Conservation (phyloP, 2,888 invertebrate genomes). For the Trichacis sp. region DNA sequence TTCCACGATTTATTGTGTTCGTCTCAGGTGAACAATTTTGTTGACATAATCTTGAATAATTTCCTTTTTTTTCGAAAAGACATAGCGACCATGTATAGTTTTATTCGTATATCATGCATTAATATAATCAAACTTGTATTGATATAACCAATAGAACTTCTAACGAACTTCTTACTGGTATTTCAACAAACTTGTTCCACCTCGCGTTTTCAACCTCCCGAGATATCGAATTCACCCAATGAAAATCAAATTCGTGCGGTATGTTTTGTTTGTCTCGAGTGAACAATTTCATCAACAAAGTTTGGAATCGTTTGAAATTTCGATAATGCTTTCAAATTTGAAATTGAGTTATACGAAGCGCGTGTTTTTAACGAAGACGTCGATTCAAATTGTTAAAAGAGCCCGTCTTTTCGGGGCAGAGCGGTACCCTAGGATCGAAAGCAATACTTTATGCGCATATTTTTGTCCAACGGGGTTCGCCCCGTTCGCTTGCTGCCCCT, state of each 20-base stretch:
- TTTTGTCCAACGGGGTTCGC: neutral
- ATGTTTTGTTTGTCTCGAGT: neutral
- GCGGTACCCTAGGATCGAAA: neutral
- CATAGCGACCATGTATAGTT: too few relatives aligned
- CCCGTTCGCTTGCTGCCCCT: neutral
- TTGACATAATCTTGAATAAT: too few relatives aligned
- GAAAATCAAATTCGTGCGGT: neutral
- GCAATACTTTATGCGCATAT: neutral
- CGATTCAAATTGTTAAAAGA: too few relatives aligned
- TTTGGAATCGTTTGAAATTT: neutral
- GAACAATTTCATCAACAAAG: neutral
- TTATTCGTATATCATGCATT: too few relatives aligned
- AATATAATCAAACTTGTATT: too few relatives aligned
- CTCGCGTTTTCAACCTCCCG: neutral
- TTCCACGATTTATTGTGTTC: neutral
- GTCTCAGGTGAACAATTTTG: too few relatives aligned
- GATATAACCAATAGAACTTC: too few relatives aligned
- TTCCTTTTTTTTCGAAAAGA: too few relatives aligned
- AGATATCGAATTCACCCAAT: neutral
- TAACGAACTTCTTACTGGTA: too few relatives aligned
- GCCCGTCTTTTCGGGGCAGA: too few relatives aligned
- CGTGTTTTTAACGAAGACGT: too few relatives aligned
- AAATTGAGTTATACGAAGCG: too few relatives aligned
- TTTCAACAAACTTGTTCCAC: neutral
- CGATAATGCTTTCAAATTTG: neutral